Conservation (phyloP, 2,113 vertebrate species). For the Lepus timidus region DNA sequence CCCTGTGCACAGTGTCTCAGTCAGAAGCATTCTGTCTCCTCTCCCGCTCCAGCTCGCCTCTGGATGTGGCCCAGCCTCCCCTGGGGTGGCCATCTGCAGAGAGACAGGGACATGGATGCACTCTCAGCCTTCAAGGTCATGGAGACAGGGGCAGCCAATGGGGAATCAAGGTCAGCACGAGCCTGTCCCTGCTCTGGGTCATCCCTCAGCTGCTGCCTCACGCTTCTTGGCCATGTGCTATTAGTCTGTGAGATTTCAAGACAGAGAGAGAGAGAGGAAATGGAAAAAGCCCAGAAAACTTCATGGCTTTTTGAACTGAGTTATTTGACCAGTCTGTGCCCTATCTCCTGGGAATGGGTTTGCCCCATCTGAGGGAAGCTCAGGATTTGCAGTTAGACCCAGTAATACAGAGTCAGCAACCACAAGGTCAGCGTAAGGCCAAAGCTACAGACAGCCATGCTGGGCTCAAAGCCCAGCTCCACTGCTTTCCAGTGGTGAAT, state of each 20-base stretch:
- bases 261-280: not conserved
- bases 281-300: not conserved
- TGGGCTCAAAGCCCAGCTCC: not conserved
- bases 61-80: not conserved
- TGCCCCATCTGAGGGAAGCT: not conserved
- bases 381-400: not conserved
- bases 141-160: not conserved
- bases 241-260: not conserved
- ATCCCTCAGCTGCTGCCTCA: not conserved
- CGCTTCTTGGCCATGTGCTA: slow-evolving; percentile 6
- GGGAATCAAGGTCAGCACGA: not conserved
- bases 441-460: not conserved
- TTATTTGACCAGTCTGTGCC: not conserved
- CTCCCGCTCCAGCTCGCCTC: not conserved
- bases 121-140: not conserved
- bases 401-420: not conserved
- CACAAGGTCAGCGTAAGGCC: not conserved
- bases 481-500: not conserved
- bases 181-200: not conserved
- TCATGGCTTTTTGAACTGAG: not conserved
- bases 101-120: fast-evolving
- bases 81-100: not conserved
- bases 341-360: not conserved
- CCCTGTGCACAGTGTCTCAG: not conserved
- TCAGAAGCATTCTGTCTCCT: not conserved